Evolutionary conservation across 2,888 invertebrate genomes (phyloP).

Genomic region (Campoletis raptor): DNA sequence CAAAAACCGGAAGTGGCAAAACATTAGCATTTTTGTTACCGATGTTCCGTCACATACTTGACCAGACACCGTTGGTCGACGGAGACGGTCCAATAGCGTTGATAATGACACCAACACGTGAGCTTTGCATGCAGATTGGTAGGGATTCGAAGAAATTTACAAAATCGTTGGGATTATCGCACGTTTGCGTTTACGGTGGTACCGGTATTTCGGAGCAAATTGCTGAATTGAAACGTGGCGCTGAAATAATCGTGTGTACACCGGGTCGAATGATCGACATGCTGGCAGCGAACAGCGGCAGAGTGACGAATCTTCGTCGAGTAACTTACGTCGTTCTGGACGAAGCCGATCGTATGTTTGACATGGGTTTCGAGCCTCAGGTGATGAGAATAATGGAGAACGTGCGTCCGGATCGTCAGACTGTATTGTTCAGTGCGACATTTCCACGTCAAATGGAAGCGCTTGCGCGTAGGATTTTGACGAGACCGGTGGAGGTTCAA

Average conservation of each 20-base stretch:
- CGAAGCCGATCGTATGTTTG: constrained; percentile 99
- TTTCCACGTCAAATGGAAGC: constrained; percentile 99
- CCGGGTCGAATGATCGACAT: constrained; percentile 99
- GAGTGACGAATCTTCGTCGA: constrained; percentile 98
- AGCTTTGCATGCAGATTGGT: constrained; percentile 99
- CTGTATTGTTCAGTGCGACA: constrained; percentile 99
- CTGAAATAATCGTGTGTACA: constrained; percentile 99
- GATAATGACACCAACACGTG: constrained; percentile 99
- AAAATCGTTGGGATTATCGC: constrained; percentile 93
- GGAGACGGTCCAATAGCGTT: constrained; percentile 98
- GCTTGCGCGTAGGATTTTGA: constrained; percentile 95
- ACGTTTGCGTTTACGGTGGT: constrained; percentile 99
- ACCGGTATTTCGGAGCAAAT: constrained; percentile 98
- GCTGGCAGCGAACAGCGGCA: constrained; percentile 98
- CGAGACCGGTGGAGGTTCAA: constrained; percentile 98
- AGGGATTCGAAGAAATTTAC: constrained; percentile 98
- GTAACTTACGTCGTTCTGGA: constrained; percentile 99
- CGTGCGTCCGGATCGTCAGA: constrained; percentile 98
- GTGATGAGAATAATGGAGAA: constrained; percentile 99
- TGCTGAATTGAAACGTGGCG: constrained; percentile 97
- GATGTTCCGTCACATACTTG: constrained; percentile 98
- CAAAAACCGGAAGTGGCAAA: constrained; percentile 99
- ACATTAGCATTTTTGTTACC: constrained; percentile 99
- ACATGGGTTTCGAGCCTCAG: constrained; percentile 99
- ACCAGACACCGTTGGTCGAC: constrained; percentile 97